These are phyloP conservation scores for Plecotus auritus DNA, from an alignment of 2,113 vertebrate genomes.

Conservation along the genomic window DNA sequence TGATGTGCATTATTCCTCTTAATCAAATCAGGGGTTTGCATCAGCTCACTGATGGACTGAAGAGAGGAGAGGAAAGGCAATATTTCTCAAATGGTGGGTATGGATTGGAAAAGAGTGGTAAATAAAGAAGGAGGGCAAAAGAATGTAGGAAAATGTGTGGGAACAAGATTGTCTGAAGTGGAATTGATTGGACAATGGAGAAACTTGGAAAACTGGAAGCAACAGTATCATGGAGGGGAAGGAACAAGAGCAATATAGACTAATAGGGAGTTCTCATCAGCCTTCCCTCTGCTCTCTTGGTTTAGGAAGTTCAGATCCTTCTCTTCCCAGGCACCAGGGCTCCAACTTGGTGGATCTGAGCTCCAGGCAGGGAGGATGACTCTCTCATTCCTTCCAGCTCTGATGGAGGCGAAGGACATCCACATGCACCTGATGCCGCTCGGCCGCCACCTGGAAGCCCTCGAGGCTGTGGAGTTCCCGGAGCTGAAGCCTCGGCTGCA, in stretches of 20 bases:
- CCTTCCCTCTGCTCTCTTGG: not conserved
- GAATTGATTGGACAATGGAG: not conserved
- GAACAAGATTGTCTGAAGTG: not conserved
- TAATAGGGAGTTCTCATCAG: not conserved
- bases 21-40: not conserved
- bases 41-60: not conserved
- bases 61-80: not conserved
- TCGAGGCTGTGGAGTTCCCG: conserved; percentile 87
- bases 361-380: not conserved
- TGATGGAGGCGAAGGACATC: conserved; percentile 89
- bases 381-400: conserved; percentile 78
- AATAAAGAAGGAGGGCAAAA: not conserved
- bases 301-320: not conserved
- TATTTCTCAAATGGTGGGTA: not conserved
- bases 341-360: not conserved
- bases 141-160: not conserved
- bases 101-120: not conserved
- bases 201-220: not conserved
- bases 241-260: not conserved
- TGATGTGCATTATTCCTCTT: not conserved
- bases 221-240: not conserved
- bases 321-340: not conserved
- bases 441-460: conserved; percentile 78
- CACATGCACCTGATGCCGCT: conserved; percentile 85
- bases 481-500: conserved; percentile 82